Conservation (phyloP, 2,113 vertebrate genomes). For the Marcusenius ussheri region DNA sequence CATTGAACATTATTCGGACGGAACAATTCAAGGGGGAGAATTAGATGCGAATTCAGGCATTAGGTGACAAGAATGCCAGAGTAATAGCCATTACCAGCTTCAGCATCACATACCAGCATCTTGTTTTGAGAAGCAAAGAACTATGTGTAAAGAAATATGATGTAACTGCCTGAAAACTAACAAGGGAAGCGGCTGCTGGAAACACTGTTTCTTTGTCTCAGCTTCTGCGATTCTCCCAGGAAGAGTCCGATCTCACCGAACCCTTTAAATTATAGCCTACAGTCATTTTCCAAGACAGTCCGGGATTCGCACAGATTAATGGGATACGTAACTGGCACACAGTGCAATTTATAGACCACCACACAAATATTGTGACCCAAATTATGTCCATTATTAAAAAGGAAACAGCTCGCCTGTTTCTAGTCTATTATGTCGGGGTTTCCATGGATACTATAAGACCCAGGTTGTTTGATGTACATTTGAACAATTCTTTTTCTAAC, state of each 20-base stretch:
- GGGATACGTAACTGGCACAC: constrained; percentile 60
- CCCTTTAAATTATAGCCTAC: constrained; percentile 37
- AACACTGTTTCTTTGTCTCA: constrained; percentile 31
- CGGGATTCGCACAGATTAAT: constrained; percentile 61
- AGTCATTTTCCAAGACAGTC: constrained; percentile 44
- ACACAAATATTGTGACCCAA: constrained; percentile 63
- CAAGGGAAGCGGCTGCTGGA: neutral
- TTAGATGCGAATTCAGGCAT: neutral
- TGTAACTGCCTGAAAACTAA: constrained; percentile 6
- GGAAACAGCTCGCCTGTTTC: constrained; percentile 49
- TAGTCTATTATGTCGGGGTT: constrained; percentile 69
- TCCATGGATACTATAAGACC: constrained; percentile 62
- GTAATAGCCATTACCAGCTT: neutral
- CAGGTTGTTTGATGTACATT: constrained; percentile 52
- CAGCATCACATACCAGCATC: neutral
- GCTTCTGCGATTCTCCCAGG: constrained; percentile 12
- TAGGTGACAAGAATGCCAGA: neutral
- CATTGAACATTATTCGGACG: neutral
- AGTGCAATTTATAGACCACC: constrained; percentile 63
- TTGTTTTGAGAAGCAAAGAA: neutral
- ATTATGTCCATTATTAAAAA: constrained; percentile 63
- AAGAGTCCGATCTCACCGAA: constrained; percentile 22
- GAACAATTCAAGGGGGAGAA: neutral
- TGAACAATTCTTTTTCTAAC: constrained; percentile 39
- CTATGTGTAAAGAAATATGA: constrained; percentile 4